Evolutionary conservation across 2,888 invertebrate genomes (phyloP).

Genomic region (Calliphora vomitoria): DNA sequence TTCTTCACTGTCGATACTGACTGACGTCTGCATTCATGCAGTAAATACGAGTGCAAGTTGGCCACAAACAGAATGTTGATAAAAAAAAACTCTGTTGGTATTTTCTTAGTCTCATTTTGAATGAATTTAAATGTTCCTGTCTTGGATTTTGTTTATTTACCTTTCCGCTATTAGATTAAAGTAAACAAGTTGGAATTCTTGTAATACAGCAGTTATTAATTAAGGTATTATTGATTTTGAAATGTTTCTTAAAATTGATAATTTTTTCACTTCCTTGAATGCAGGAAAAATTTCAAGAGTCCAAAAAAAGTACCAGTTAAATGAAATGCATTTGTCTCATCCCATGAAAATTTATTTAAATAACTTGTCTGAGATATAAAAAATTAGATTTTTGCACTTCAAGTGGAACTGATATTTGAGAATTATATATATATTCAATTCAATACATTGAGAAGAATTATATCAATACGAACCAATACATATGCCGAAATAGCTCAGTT

Average conservation of each 20-base stretch:
- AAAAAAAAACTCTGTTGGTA: neutral
- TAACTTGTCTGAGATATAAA: too few species aligned
- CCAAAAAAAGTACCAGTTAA: too few species aligned
- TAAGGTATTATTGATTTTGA: conserved; percentile 33
- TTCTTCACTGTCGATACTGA: conserved; percentile 36
- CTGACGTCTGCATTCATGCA: conserved; percentile 46
- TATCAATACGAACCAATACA: too few species aligned
- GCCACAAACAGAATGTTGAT: conserved; percentile 8
- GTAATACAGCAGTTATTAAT: conserved; percentile 38
- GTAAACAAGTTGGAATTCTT: neutral
- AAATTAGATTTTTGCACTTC: too few species aligned
- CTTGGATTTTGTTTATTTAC: conserved; percentile 5
- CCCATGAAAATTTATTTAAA: too few species aligned
- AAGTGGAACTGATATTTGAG: too few species aligned
- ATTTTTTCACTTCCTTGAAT: neutral
- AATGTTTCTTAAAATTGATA: conserved; percentile 17
- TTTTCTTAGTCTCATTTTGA: conserved; percentile 29
- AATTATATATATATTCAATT: too few species aligned
- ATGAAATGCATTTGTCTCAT: too few species aligned
- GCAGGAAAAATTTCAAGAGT: neutral
- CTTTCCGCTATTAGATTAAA: conserved; percentile 26
- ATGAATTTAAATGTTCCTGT: conserved; percentile 32
- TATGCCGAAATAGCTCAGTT: conserved; percentile 84
- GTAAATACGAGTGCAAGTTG: conserved; percentile 48
- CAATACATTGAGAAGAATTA: too few species aligned